Conservation (phyloP, 2,113 vertebrate species). For the Caracal caracal region DNA sequence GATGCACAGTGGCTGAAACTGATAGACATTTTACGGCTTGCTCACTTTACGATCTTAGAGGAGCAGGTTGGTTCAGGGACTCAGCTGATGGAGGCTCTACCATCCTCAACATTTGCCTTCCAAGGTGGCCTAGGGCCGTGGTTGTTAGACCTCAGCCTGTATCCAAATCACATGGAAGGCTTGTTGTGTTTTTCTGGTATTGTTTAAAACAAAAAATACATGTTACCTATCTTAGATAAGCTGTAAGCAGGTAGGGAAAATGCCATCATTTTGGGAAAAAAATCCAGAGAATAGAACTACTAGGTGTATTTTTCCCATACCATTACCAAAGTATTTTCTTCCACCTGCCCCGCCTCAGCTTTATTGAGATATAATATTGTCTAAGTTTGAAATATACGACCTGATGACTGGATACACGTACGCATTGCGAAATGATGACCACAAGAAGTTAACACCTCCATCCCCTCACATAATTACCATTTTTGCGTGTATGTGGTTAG, state of each 20-base stretch:
- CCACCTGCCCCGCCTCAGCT: neutral
- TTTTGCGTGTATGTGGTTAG: neutral
- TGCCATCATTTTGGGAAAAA: neutral
- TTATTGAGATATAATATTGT: neutral
- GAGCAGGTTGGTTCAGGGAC: neutral
- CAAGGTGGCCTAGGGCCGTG: neutral
- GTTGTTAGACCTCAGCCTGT: neutral
- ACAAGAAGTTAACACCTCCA: neutral
- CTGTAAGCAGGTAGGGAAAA: neutral
- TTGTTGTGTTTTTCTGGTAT: neutral
- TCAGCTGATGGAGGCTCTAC: neutral
- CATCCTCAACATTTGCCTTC: neutral
- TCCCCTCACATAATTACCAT: neutral
- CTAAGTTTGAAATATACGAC: neutral
- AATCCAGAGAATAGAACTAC: neutral
- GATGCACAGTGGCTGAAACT: neutral
- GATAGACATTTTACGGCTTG: neutral
- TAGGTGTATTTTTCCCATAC: neutral
- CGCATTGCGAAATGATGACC: neutral
- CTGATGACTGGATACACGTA: neutral
- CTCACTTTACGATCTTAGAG: neutral
- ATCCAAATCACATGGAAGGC: neutral
- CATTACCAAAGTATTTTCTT: neutral
- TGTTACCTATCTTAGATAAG: neutral
- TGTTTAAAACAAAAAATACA: slow-evolving; percentile 25